Percentiles rank a stretch among this genome's conserved stretches.
phyloP scores from a whole-genome alignment of 1,140 invertebrate genomes.

The Coptotermes formosanus region DNA sequence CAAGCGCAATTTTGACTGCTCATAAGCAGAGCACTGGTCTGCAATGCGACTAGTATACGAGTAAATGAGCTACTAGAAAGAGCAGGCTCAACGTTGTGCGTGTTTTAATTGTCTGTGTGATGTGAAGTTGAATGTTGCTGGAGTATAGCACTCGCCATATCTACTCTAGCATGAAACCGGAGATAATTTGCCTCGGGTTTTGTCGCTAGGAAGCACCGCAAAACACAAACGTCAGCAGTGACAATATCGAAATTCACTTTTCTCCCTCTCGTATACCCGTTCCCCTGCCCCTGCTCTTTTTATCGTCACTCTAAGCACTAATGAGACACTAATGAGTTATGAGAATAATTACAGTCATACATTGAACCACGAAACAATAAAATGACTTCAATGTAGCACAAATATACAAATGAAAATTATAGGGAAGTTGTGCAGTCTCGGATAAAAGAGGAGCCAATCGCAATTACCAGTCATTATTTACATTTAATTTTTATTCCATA shows the following conservation, averaged over 20 bases:
- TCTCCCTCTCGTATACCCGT: not conserved
- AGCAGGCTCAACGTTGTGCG: too few species aligned
- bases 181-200: slow-evolving; percentile 12
- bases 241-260: slow-evolving; percentile 19
- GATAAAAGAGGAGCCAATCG: too few species aligned
- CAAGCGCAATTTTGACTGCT: too few species aligned
- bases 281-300: not conserved
- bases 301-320: not conserved
- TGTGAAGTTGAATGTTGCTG: not conserved
- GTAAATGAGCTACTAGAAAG: too few species aligned
- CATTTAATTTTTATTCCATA: too few species aligned
- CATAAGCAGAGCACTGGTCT: too few species aligned
- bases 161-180: slow-evolving; percentile 2
- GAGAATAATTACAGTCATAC: not conserved
- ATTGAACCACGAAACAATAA: not conserved
- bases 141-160: not conserved
- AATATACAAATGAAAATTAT: not conserved
- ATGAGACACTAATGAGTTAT: not conserved
- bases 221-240: slow-evolving; percentile 17
- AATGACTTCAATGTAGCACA: not conserved
- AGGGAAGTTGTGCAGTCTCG: too few species aligned
- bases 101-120: not conserved
- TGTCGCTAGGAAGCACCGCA: slow-evolving; percentile 6
- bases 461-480: too few species aligned
- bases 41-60: too few species aligned